These are phyloP conservation scores for Terebella lapidaria DNA, from an alignment of 2,888 invertebrate species.

Conservation along the genomic window DNA sequence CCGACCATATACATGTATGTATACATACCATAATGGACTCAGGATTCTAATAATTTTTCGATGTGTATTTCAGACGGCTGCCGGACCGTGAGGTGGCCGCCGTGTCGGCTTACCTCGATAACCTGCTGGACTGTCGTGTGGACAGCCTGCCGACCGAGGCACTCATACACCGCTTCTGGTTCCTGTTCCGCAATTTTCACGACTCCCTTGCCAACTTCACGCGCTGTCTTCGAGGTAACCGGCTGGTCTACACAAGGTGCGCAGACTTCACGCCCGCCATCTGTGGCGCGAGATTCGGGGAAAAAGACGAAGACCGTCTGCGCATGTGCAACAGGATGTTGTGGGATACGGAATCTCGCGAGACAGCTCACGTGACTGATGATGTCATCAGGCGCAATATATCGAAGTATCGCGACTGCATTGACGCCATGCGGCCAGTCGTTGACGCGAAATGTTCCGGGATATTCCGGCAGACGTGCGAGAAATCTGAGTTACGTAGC, in stretches of 20 bases:
- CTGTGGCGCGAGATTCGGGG: constrained; percentile 12
- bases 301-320: background rate
- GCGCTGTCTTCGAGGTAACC: background rate
- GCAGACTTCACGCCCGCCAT: background rate
- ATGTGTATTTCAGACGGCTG: constrained; percentile 1
- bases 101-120: background rate
- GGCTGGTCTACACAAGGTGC: background rate
- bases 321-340: background rate
- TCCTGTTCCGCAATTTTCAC: constrained; percentile 8
- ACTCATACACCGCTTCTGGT: constrained; percentile 15
- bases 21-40: too few species aligned
- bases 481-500: background rate
- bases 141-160: constrained; percentile 14
- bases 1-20: too few species aligned
- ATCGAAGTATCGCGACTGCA: background rate
- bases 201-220: constrained; percentile 5
- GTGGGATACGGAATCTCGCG: background rate
- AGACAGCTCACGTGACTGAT: background rate
- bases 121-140: constrained; percentile 8
- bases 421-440: background rate
- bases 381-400: background rate
- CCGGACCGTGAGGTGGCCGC: background rate
- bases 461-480: constrained; percentile 1
- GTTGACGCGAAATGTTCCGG: background rate
- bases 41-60: too few species aligned